Base-by-base conservation (phyloP, 2,113 vertebrate genomes). In the Crotalus horridus region DNA sequence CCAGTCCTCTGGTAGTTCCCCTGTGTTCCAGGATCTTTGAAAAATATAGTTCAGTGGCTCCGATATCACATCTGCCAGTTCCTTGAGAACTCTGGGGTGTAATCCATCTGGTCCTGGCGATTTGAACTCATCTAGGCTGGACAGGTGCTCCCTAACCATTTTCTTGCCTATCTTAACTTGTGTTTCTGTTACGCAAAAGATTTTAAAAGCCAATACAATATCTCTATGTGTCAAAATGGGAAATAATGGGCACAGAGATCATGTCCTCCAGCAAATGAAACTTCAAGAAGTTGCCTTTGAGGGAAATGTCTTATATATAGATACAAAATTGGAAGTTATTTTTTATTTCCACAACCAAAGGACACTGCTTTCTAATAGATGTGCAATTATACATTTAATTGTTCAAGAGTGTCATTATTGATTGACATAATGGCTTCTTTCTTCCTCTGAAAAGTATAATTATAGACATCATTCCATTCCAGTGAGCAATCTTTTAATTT, bases 341-440 rank as follows among this genome's bases (percentile, higher is more conserved):
- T 54, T 69, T 93, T n/a, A 94, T 95, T 96, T 55, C 85, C 92
- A 94, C 92, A 92, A 26, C 69, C 74, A 90, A 96, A 7, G 74
- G n/a, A 2, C 93, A 88, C 51, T 29, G 1, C 8, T 88, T 4
- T 48, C 51, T 91, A 91, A 64, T 91, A 92, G 85, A 93, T 93
- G 87, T 69, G 43, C 58, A 56, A 81, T 69, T 89, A 92, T 89
- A 39, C 1, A 3, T 4, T 87, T 86, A 64, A n/a, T 87, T 93
- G 93, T 94, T 89, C 69, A 93, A 92, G 59, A 69, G 6, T 5
- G 93, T 0, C 0, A 21, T 58, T 90, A 29, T 7, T 10, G 26
- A 46, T 12, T 91, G 15, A 20, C 20, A 33, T 54, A n/a, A 20
- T 54, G 85, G 43, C n/a, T 33, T 89, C 74, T 26, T 10, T 13